Percentiles rank a stretch among this genome's conserved stretches.
Conservation (phyloP, 2,797 vertebrate genomes). For the Steatocranus sp. region DNA sequence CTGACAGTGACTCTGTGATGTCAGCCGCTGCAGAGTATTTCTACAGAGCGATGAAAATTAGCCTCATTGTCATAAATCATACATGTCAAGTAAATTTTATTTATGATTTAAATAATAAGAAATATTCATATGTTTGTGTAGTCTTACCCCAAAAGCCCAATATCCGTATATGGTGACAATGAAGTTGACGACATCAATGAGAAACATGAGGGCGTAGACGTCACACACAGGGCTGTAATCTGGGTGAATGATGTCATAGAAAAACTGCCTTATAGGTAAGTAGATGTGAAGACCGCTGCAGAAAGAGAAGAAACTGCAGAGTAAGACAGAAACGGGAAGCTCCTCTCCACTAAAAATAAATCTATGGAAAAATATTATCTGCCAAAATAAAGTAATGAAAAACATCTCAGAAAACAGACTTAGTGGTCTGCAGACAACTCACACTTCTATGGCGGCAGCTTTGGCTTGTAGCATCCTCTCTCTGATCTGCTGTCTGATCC, state of each 20-base stretch:
- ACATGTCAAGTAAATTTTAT: background rate
- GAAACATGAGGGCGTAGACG: slow-evolving; percentile 76
- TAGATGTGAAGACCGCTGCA: slow-evolving; percentile 75
- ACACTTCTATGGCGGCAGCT: slow-evolving; percentile 75
- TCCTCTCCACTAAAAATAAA: background rate
- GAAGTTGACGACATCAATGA: slow-evolving; percentile 77
- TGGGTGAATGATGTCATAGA: slow-evolving; percentile 83
- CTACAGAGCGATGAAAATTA: slow-evolving; percentile 31
- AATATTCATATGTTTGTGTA: background rate
- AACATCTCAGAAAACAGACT: background rate
- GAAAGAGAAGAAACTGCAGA: background rate
- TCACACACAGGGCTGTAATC: slow-evolving; percentile 78
- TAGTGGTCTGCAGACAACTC: background rate
- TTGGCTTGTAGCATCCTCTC: slow-evolving; percentile 72
- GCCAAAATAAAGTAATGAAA: background rate
- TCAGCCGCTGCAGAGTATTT: slow-evolving; percentile 74
- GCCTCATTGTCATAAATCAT: background rate
- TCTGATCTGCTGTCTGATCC: slow-evolving; percentile 67
- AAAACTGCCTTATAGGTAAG: slow-evolving; percentile 77
- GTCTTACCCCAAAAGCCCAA: slow-evolving; percentile 77
- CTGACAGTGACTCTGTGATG: slow-evolving; percentile 77
- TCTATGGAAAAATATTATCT: background rate
- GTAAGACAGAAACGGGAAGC: background rate
- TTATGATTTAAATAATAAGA: background rate
- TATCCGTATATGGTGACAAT: slow-evolving; percentile 79